These are phyloP conservation scores for Cyclina sinensis DNA, from an alignment of 1,140 invertebrate species.

Conservation along the genomic window DNA sequence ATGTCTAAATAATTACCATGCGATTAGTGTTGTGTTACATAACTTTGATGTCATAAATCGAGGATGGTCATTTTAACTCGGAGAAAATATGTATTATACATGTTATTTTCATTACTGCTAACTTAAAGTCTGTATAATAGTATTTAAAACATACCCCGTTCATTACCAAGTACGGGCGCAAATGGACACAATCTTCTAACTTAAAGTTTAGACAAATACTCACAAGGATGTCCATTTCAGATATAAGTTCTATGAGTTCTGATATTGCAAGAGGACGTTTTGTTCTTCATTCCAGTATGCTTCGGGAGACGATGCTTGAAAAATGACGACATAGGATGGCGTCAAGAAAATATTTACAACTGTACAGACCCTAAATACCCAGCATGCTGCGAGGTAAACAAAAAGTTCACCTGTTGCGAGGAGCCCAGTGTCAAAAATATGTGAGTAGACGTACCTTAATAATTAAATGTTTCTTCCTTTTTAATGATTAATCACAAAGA, in stretches of 20 bases:
- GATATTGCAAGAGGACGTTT: not conserved
- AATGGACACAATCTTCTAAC: not conserved
- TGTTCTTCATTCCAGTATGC: constrained; percentile 9
- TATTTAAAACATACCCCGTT: not conserved
- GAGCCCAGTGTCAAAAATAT: constrained; percentile 10
- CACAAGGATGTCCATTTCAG: not conserved
- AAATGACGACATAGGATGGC: constrained; percentile 50
- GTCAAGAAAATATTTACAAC: constrained; percentile 52
- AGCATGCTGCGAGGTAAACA: constrained; percentile 56
- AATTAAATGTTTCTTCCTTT: too few relatives aligned
- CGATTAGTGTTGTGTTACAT: too few relatives aligned
- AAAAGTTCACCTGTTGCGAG: constrained; percentile 64
- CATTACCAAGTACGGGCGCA: too few relatives aligned
- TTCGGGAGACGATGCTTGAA: constrained; percentile 37
- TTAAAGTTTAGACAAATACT: not conserved
- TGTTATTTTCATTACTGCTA: too few relatives aligned
- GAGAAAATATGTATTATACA: too few relatives aligned
- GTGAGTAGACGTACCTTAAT: constrained; percentile 29
- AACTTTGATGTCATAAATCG: too few relatives aligned
- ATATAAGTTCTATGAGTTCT: not conserved
- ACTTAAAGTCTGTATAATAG: too few relatives aligned
- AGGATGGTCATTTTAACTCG: too few relatives aligned
- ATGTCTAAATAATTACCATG: too few relatives aligned
- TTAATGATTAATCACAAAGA: too few relatives aligned
- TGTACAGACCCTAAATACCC: constrained; percentile 36